These are phyloP conservation scores for Cairina moschata DNA, from an alignment of 2,113 vertebrate genomes.

Conservation along the genomic window DNA sequence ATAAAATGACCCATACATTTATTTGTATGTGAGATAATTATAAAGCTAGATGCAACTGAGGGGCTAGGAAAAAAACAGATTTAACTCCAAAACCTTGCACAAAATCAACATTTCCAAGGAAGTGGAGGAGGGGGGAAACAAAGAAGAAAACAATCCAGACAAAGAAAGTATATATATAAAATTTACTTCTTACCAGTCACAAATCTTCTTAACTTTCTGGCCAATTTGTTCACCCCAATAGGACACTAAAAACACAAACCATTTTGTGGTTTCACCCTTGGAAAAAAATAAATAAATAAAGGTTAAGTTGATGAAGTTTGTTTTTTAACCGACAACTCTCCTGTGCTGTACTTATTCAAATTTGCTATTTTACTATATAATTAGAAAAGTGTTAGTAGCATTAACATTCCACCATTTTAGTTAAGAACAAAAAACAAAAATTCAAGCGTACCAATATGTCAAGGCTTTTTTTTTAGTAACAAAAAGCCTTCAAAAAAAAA, in stretches of 20 bases:
- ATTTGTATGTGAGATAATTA: not conserved
- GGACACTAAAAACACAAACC: conserved; percentile 93
- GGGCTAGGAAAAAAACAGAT: not conserved
- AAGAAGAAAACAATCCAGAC: not conserved
- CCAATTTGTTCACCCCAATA: conserved; percentile 98
- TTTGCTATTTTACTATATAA: not conserved
- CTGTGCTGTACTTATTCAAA: not conserved
- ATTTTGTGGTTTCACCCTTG: conserved; percentile 91
- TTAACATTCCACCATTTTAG: not conserved
- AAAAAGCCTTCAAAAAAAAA: not conserved
- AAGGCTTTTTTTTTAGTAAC: not conserved
- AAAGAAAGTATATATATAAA: no score
- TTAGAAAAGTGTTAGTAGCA: not conserved
- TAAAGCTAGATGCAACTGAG: not conserved
- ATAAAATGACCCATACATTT: not conserved
- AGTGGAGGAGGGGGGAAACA: not conserved
- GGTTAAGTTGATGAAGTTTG: not conserved
- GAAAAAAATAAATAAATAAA: not conserved
- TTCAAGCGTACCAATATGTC: not conserved
- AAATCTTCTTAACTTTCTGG: conserved; percentile 98
- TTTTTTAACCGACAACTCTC: not conserved
- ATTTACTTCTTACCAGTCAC: conserved; percentile 89
- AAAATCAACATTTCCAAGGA: not conserved
- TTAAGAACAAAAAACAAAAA: not conserved
- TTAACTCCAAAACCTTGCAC: not conserved